Conservation (phyloP, 1,140 invertebrate species). For the Hylaeus anthracinus region DNA sequence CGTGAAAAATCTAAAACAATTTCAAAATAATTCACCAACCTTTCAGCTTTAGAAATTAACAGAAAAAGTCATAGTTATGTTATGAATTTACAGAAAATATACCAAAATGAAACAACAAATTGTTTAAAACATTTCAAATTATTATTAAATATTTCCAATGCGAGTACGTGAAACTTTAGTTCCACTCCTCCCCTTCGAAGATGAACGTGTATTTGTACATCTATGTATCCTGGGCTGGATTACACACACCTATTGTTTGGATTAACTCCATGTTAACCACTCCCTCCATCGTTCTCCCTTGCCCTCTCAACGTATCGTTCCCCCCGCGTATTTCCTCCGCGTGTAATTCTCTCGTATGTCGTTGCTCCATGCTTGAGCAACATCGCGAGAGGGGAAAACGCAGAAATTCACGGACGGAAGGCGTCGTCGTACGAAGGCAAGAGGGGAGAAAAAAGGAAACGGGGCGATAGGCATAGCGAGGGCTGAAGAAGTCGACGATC, state of each 20-base stretch:
- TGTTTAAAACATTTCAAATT: too few species aligned
- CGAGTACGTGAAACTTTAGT: too few species aligned
- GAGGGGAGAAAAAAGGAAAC: neutral
- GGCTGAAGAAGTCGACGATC: slow-evolving; percentile 24
- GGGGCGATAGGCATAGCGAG: neutral
- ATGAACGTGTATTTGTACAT: neutral
- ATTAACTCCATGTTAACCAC: neutral
- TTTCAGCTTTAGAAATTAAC: too few species aligned
- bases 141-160: too few species aligned
- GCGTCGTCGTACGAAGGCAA: neutral
- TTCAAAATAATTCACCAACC: too few species aligned
- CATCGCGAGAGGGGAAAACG: neutral
- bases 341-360: slow-evolving; percentile 16
- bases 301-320: neutral
- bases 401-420: slow-evolving; percentile 22
- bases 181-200: too few species aligned
- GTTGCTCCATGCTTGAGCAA: neutral
- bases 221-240: neutral
- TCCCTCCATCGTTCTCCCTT: too few species aligned
- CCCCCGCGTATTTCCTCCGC: too few species aligned
- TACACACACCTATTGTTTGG: neutral
- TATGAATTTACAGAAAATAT: too few species aligned
- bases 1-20: too few species aligned
- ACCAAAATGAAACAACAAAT: too few species aligned
- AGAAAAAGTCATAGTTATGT: too few species aligned